Conservation (phyloP, 2,888 invertebrate species). For the Orthosia cruda region DNA sequence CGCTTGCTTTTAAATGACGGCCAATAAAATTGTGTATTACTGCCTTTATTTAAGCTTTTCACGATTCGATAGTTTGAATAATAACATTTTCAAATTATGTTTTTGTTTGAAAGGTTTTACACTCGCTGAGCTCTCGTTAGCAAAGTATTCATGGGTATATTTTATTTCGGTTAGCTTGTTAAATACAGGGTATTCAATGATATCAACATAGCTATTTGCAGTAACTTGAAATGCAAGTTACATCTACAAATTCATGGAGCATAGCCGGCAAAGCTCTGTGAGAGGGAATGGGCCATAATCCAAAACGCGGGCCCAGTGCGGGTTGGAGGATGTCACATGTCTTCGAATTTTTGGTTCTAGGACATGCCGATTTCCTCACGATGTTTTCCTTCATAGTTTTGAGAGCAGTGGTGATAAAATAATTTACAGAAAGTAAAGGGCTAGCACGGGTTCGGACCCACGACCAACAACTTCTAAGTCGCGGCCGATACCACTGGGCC, state of each 20-base stretch:
- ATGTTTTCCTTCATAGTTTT: no score
- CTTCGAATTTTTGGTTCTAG: no score
- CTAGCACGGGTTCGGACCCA: no score
- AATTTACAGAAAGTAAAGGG: no score
- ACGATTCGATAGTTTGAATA: conserved; percentile 67
- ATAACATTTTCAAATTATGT: conserved; percentile 56
- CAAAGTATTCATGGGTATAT: conserved; percentile 17
- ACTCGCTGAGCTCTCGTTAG: conserved; percentile 54
- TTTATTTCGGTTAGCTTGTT: conserved; percentile 23
- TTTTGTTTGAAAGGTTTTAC: conserved; percentile 52
- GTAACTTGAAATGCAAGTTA: conserved; percentile 49
- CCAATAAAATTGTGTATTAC: conserved; percentile 77
- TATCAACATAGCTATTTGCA: conserved; percentile 27
- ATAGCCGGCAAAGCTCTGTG: conserved; percentile 53
- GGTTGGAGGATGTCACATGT: no score
- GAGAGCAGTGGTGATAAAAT: no score
- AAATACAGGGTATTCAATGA: conserved; percentile 11
- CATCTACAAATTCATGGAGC: conserved; percentile 47
- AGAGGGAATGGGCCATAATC: no score
- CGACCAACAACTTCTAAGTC: no score
- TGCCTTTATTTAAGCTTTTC: conserved; percentile 70
- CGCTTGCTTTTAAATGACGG: conserved; percentile 75
- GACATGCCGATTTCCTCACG: no score
- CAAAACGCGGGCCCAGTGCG: no score
- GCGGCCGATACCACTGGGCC: no score